Evolutionary conservation across 2,113 vertebrate species (phyloP).

Genomic region (Elaphurus davidianus): DNA sequence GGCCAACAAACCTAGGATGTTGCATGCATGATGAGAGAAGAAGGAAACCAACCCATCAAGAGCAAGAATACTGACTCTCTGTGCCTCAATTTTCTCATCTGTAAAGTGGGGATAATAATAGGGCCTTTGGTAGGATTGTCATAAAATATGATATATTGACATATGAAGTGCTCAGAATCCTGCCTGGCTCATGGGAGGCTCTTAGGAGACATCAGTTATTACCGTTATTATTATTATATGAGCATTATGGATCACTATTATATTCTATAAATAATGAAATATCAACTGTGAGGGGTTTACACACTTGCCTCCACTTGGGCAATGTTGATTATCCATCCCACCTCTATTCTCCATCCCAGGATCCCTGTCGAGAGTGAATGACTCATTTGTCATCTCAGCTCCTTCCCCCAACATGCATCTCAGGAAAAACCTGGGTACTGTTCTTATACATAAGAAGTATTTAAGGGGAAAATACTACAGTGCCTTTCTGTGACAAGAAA

Average conservation of each 20-base stretch:
- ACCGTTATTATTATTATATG: background rate
- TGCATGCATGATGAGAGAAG: background rate
- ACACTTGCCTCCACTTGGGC: background rate
- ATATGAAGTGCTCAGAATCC: background rate
- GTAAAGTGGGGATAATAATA: background rate
- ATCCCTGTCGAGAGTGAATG: background rate
- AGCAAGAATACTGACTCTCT: background rate
- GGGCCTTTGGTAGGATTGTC: background rate
- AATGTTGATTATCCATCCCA: background rate
- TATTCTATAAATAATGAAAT: background rate
- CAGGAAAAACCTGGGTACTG: conserved; percentile 18
- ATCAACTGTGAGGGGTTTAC: background rate
- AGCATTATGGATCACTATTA: background rate
- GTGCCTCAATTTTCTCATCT: background rate
- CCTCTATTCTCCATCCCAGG: background rate
- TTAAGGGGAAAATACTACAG: background rate
- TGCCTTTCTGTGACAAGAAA: background rate
- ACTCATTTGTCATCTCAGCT: background rate
- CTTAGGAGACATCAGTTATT: background rate
- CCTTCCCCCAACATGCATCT: conserved; percentile 32
- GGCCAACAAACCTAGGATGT: background rate
- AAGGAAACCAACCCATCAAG: background rate
- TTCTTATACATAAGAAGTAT: background rate
- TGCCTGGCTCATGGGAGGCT: background rate
- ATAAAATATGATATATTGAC: background rate